Conservation (phyloP, 2,113 vertebrate genomes). For the Passer montanus region DNA sequence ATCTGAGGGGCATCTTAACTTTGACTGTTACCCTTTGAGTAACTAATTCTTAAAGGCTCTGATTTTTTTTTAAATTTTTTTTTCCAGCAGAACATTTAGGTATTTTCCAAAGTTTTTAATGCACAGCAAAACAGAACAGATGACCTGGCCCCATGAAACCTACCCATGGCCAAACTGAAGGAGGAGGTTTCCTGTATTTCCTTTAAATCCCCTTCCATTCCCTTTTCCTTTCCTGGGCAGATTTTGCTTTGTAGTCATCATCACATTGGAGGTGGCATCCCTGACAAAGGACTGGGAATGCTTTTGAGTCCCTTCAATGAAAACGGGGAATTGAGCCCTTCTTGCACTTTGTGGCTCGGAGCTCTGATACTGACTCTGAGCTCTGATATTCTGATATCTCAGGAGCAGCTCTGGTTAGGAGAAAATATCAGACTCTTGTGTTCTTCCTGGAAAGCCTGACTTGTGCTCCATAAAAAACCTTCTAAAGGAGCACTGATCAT, state of each 20-base stretch:
- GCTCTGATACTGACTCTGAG: not conserved
- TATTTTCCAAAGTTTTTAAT: not conserved
- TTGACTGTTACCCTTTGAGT: not conserved
- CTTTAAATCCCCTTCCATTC: not conserved
- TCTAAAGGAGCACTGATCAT: not conserved
- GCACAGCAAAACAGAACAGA: not conserved
- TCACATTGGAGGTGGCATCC: not conserved
- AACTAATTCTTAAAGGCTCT: not conserved
- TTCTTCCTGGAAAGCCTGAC: not conserved
- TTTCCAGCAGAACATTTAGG: not conserved
- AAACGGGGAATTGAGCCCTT: not conserved
- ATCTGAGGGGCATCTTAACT: not conserved
- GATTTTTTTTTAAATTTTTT: not conserved
- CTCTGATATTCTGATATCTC: not conserved
- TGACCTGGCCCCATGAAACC: not conserved
- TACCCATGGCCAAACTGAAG: not conserved
- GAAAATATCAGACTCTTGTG: not conserved
- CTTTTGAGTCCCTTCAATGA: not conserved
- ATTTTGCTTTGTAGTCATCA: not conserved
- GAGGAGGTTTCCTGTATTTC: not conserved
- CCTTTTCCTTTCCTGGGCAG: not conserved
- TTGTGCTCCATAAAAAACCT: not conserved
- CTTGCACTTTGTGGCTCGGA: not conserved
- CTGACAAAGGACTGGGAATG: not conserved
- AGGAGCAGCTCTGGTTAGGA: not conserved